Conservation (phyloP, 1,140 invertebrate genomes). For the Megalopta genalis region DNA sequence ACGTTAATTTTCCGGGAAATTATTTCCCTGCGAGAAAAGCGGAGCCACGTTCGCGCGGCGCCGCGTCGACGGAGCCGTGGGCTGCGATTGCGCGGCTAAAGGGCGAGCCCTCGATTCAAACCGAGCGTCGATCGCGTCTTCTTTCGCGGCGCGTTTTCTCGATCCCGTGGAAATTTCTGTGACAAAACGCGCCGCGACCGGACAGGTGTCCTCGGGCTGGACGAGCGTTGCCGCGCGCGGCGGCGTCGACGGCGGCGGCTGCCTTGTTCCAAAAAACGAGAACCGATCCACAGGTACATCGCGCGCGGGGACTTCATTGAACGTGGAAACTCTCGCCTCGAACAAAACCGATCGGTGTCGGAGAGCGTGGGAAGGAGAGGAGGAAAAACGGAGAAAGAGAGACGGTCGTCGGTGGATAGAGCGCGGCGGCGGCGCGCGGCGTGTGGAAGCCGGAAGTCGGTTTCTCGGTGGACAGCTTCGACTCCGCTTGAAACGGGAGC, state of each 20-base stretch:
- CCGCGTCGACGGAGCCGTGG: no score
- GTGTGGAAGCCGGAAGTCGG: slow-evolving; percentile 58
- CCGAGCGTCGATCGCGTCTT: no score
- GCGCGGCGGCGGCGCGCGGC: background rate
- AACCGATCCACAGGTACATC: background rate
- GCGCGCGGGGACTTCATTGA: slow-evolving; percentile 22
- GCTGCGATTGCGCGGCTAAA: no score
- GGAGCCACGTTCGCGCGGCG: background rate
- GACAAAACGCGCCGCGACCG: no score
- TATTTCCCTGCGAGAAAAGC: slow-evolving; percentile 54
- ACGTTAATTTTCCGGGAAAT: slow-evolving; percentile 66
- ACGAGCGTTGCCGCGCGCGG: no score
- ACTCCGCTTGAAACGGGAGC: slow-evolving; percentile 44
- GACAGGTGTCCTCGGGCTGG: no score
- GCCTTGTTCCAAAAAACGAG: background rate
- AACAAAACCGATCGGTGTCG: slow-evolving; percentile 11
- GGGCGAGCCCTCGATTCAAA: no score
- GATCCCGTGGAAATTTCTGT: no score
- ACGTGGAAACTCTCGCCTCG: background rate
- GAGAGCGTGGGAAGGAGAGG: background rate
- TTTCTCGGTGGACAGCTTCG: slow-evolving; percentile 62
- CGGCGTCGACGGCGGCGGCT: no score
- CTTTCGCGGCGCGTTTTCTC: no score
- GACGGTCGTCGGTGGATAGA: slow-evolving; percentile 36
- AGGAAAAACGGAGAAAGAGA: background rate